Conservation (phyloP, 2,888 invertebrate genomes). For the Sthenelais limicola region DNA sequence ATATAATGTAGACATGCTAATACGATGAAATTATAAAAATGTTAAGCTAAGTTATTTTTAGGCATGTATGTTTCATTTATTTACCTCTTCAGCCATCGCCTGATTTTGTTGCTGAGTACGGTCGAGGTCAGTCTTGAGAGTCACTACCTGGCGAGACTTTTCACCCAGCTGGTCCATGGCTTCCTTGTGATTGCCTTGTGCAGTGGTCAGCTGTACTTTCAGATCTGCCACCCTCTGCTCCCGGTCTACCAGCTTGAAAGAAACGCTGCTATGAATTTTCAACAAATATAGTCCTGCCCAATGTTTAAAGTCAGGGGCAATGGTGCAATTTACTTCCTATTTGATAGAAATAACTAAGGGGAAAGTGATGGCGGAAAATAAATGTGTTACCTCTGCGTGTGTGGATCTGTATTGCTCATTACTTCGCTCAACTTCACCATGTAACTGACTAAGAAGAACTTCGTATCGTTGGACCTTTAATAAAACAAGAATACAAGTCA, state of each 20-base stretch:
- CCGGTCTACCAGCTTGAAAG: constrained; percentile 62
- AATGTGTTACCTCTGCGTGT: constrained; percentile 62
- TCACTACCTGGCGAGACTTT: constrained; percentile 64
- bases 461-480: constrained; percentile 66
- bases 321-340: no score
- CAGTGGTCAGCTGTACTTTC: constrained; percentile 66
- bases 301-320: no score
- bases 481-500: constrained; percentile 6
- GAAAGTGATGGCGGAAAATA: neutral
- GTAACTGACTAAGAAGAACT: constrained; percentile 66
- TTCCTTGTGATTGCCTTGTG: constrained; percentile 70
- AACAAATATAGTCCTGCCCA: no score
- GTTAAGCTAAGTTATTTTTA: no score
- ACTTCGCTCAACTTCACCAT: constrained; percentile 64
- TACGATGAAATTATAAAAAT: no score
- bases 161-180: constrained; percentile 69
- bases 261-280: no score
- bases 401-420: constrained; percentile 65
- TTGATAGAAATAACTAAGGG: no score
- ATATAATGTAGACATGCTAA: no score
- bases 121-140: constrained; percentile 65
- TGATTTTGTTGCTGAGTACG: constrained; percentile 64
- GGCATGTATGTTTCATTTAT: no score
- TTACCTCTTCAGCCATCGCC: constrained; percentile 67
- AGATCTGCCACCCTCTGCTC: constrained; percentile 66